These are phyloP conservation scores for Petrocephalus zakoni DNA, from an alignment of 2,113 vertebrate species.

Conservation along the genomic window DNA sequence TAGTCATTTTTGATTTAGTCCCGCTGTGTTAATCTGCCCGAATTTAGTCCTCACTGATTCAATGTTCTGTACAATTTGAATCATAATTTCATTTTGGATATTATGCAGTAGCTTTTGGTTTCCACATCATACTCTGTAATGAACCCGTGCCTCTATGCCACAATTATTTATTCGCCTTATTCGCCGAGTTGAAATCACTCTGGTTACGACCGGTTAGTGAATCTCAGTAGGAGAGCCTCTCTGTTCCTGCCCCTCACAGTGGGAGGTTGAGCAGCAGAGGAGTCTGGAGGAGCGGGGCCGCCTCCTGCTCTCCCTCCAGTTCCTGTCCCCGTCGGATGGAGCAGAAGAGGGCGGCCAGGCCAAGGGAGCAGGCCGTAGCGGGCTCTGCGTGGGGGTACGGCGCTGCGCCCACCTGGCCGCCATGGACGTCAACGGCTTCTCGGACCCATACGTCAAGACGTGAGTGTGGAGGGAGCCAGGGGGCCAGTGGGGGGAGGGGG, in stretches of 20 bases:
- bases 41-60: neutral
- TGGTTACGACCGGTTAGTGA: neutral
- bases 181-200: neutral
- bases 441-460: conserved; percentile 84
- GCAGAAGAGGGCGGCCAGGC: conserved; percentile 39
- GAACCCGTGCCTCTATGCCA: neutral
- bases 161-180: neutral
- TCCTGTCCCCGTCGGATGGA: conserved; percentile 48
- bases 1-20: neutral
- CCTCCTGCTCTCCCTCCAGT: conserved; percentile 73
- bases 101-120: neutral
- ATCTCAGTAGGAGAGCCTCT: neutral
- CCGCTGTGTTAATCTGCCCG: neutral
- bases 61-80: conserved; percentile 24
- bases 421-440: conserved; percentile 85
- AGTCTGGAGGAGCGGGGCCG: conserved; percentile 78
- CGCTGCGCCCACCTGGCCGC: conserved; percentile 82
- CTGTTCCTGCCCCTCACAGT: conserved; percentile 43
- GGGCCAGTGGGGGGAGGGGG: neutral
- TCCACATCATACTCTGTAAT: neutral
- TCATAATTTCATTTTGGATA: conserved; percentile 37
- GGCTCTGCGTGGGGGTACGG: conserved; percentile 75
- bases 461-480: conserved; percentile 43
- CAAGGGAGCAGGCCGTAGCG: conserved; percentile 69
- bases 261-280: conserved; percentile 72